These are phyloP conservation scores for Coenonympha arcania DNA, from an alignment of 2,888 invertebrate species.

Conservation along the genomic window DNA sequence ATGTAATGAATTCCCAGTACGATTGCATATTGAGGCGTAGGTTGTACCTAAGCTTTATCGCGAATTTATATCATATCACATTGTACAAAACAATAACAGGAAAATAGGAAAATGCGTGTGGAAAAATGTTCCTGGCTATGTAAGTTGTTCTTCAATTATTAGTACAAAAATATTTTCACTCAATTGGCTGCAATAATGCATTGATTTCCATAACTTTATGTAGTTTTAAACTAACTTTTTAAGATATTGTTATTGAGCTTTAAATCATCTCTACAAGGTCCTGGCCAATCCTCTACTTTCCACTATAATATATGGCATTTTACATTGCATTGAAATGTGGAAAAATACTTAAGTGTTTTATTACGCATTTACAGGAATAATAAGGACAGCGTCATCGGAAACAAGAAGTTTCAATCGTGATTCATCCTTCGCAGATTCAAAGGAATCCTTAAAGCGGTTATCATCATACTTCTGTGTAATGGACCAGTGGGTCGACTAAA, in stretches of 20 bases:
- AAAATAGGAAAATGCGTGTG: neutral
- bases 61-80: conserved; percentile 9
- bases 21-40: conserved; percentile 1
- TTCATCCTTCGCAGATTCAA: neutral
- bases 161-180: no score
- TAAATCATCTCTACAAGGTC: no score
- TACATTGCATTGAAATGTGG: no score
- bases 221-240: no score
- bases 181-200: no score
- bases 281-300: no score
- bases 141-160: no score
- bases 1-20: conserved; percentile 11
- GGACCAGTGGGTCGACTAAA: neutral
- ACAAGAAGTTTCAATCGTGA: neutral
- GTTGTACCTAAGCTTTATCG: conserved; percentile 2
- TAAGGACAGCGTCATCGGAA: neutral
- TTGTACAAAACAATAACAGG: conserved; percentile 4
- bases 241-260: no score
- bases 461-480: neutral
- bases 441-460: neutral
- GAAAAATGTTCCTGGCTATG: no score
- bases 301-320: no score
- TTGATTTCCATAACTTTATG: no score
- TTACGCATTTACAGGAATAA: neutral
- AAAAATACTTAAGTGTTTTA: no score